A percentile compares a stretch with the other conserved stretches of the same genome.
Evolutionary conservation across 2,888 invertebrate species (phyloP).

Genomic region (Bimastos eiseni): DNA sequence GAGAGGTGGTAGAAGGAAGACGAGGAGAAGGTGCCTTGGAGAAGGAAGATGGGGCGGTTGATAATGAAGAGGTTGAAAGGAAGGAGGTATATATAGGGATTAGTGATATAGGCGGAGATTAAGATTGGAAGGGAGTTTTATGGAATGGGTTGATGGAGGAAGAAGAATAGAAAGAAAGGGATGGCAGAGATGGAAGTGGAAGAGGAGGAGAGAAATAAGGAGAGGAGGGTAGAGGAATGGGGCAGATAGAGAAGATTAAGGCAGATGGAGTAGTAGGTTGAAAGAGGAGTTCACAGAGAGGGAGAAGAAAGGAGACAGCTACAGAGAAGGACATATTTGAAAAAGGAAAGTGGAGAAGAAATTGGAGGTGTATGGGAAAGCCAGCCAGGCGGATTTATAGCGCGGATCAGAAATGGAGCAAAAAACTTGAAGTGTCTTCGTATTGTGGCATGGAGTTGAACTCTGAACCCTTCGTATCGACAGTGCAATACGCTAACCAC

Average conservation of each 20-base stretch:
- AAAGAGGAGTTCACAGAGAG: not conserved
- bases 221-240: not conserved
- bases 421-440: not conserved
- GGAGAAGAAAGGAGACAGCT: not conserved
- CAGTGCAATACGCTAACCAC: not conserved
- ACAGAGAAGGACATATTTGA: not conserved
- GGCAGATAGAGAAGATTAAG: too few species aligned
- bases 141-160: too few species aligned
- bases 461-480: not conserved
- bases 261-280: too few species aligned
- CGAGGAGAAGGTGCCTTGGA: not conserved
- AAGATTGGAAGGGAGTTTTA: too few species aligned
- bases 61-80: too few species aligned
- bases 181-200: too few species aligned
- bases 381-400: not conserved
- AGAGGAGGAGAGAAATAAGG: not conserved
- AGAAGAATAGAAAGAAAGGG: too few species aligned
- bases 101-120: too few species aligned
- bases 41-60: not conserved
- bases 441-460: not conserved
- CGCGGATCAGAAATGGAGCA: too few species aligned
- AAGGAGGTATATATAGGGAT: too few species aligned
- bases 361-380: not conserved
- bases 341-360: not conserved
- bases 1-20: not conserved